Evolutionary conservation across 2,888 invertebrate species (phyloP), one percentile per base, ranked within the genome.

Genomic region (Drosophila demipolita): DNA sequence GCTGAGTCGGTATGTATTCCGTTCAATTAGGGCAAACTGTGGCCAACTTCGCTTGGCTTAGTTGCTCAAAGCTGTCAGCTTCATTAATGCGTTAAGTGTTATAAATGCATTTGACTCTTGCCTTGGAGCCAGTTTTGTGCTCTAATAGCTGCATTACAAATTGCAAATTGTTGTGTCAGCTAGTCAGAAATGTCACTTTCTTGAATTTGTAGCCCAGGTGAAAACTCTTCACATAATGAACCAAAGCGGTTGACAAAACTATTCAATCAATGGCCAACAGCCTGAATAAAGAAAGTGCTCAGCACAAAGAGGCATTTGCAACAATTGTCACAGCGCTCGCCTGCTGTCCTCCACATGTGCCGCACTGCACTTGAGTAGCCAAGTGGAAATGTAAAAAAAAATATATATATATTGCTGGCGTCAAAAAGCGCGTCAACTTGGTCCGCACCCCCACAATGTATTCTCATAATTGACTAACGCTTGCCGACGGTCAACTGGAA

Each of bases 1-100:
- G 92, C 94, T 98, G 53, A 97, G 97, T 95, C 97, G 97, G 98
- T 97, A 93, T 94, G 95, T 94, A 52, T 32, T 23, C 33, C 15
- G 26, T 29, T n/a, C 20, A 55, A 66, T 54, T 49, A 11, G 67
- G 17, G 53, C 48, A 26, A 33, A 15, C 11, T 66, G 1, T 48
- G 36, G 42, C 38, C 36, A 45, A 15, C 15, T 54, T 23, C 8
- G 15, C 32, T 42, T 63, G 64, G 40, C 48, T 75, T 59, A 40
- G 54, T 57, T 75, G 40, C 32, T 48, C 59, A 67, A 29, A 48
- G 53, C 66, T 73, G 86, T 66, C 86, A 54, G 52, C 42, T 40
- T 50, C 11, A 61, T 69, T 72, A 53, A 75, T 48, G 80, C 45
- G 55, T 36, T 29, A 57, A 72, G 65, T 70, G 64, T 66, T 58